Evolutionary conservation across 2,113 vertebrate genomes (phyloP), one percentile per base, ranked within the genome.

Genomic region (Eolophus roseicapilla): DNA sequence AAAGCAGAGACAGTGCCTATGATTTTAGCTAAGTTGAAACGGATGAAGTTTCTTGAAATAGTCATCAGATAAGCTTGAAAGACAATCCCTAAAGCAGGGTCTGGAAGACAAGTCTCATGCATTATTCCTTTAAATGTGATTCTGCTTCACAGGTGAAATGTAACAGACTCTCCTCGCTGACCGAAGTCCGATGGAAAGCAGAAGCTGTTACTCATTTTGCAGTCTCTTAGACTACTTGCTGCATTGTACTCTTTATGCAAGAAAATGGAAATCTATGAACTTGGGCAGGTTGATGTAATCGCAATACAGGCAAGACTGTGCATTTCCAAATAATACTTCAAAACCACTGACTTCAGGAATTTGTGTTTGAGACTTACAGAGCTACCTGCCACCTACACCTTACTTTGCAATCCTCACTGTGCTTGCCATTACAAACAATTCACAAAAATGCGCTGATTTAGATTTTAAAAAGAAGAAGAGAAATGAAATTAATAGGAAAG

Each of bases 71-170:
- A 65, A 41, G 23, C 20, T 83, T 73, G 63, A 59, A 92, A 31
- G 20, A 29, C 11, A 84, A n/a, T 28, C 10, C 13, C 33, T 81
- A 73, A 18, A 55, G 10, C 37, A 41, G 31, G 21, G 10, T 90
- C 47, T 78, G 13, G 69, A 82, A 81, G 76, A 3, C 13, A 17
- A 14, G 11, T 33, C 35, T 74, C 9, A 44, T 20, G 13, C 9
- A 13, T 1, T 0, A 35, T 44, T 85, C 24, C 5, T 82, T 13
- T 69, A 29, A 77, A 73, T 0, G 1, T 53, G n/a, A 55, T 70
- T 63, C 37, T 86, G 19, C 7, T 80, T 44, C 49, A 64, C 4
- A 53, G 35, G 6, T 17, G 43, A 81, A 64, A 18, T 28, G 25
- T 35, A 53, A 39, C 8, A 90, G 43, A 59, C 2, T n/a, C 25